Conservation (phyloP, 2,113 vertebrate species). For the Conger conger region DNA sequence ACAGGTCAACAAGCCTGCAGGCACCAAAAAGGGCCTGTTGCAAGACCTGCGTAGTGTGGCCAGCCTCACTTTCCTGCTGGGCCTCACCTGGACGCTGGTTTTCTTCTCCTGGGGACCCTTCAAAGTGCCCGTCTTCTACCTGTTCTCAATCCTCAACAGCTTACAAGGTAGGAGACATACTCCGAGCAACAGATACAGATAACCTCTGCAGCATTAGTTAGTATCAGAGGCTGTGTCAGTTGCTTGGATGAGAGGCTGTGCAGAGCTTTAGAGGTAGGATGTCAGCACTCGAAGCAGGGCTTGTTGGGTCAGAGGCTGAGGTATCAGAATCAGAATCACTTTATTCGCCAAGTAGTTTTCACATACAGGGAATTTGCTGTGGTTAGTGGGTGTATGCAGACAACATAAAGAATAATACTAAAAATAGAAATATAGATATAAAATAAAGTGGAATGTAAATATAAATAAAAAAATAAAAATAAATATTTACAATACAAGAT, state of each 20-base stretch:
- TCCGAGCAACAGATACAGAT: not conserved
- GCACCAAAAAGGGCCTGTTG: conserved; percentile 46
- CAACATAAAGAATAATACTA: too few species aligned
- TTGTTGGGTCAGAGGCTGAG: too few species aligned
- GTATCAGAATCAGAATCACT: too few species aligned
- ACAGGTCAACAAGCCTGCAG: conserved; percentile 58
- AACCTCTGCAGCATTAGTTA: not conserved
- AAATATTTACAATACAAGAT: too few species aligned
- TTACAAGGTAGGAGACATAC: conserved; percentile 75
- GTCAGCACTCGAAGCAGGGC: too few species aligned
- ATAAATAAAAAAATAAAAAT: too few species aligned
- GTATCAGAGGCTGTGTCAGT: not conserved
- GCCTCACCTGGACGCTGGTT: conserved; percentile 81
- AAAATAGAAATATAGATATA: too few species aligned
- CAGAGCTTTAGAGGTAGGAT: too few species aligned
- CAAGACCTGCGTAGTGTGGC: conserved; percentile 73
- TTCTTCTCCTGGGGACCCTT: conserved; percentile 79
- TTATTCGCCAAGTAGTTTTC: too few species aligned
- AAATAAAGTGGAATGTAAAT: too few species aligned
- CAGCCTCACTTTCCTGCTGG: conserved; percentile 81
- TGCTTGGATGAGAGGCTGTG: not conserved
- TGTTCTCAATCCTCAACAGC: conserved; percentile 82
- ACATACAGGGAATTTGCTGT: too few species aligned
- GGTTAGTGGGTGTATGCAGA: too few species aligned
- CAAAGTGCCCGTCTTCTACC: conserved; percentile 72